Base-by-base conservation (phyloP, 2,888 invertebrate genomes). In the Leptarthrus brevirostris region DNA sequence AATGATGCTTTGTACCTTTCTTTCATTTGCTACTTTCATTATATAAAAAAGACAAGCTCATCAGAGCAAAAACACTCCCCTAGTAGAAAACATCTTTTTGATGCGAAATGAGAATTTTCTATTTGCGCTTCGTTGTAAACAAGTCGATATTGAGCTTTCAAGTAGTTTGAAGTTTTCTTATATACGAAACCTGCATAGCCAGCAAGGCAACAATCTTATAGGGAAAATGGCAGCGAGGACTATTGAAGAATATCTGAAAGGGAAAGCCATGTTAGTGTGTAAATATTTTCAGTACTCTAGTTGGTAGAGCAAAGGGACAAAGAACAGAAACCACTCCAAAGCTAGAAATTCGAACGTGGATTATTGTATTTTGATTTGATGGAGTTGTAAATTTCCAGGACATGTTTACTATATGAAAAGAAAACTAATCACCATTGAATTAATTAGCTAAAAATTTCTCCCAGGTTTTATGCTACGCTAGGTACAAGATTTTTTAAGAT, bases 51-150 rank as follows among this genome's bases (percentile, higher is more conserved):
- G 36, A 61, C 34, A 22, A 20, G 18, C 16, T 47, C 16, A 61
- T 34, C 36, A 34, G 34, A n/a, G 40, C 61, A 61, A 61, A 61
- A 40, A 34, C 34, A 40, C 18, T 61, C 22, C 36, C 40, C 40
- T 12, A 18, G 18, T 61, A 34, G 40, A 40, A 36, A 61, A 16
- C 61, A 61, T 61, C 61, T 18, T 40, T 40, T 61, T 61, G 61
- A 61, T 36, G 36, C 5, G 61, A 61, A 61, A 61, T 61, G 34
- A 61, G 61, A 36, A 40, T 20, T 61, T 61, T 61, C 61, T 61
- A 26, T 61, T 61, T 61, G 34, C 36, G 61, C 36, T 16, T 16
- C 61, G 61, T 16, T 61, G 61, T 61, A 61, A 61, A 61, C 61
- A 61, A 61, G 61, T 61, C 61, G 34, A 61, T 61, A 61, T 61